Evolutionary conservation across 2,797 vertebrate genomes (phyloP).

Genomic region (Sciurus carolinensis): DNA sequence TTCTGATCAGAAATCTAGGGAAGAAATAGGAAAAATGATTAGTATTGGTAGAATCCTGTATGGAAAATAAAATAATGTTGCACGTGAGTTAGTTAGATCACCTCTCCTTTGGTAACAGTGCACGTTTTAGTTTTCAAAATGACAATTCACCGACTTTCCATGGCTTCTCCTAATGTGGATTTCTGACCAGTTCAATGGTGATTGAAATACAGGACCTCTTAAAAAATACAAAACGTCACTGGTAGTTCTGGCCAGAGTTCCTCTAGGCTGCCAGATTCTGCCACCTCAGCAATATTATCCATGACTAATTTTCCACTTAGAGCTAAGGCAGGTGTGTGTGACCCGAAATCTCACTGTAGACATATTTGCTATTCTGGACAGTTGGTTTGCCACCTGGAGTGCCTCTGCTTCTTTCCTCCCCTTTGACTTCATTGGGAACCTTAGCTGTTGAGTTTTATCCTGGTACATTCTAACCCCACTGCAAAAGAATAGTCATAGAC

Average conservation of each 20-base stretch:
- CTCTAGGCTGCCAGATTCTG: background rate
- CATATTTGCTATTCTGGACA: background rate
- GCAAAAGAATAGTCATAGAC: background rate
- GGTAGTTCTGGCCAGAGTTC: background rate
- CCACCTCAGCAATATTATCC: background rate
- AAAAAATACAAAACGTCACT: background rate
- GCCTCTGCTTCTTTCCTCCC: background rate
- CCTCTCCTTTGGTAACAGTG: background rate
- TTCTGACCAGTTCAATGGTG: background rate
- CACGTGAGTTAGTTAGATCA: background rate
- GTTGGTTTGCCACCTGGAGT: background rate
- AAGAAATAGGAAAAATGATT: background rate
- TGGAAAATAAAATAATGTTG: background rate
- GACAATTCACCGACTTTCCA: background rate
- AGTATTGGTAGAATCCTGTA: background rate
- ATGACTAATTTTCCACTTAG: background rate
- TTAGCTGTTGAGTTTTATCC: background rate
- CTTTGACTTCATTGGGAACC: background rate
- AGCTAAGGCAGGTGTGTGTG: accelerated
- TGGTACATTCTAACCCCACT: background rate
- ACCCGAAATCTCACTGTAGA: background rate
- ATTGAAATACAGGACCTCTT: background rate
- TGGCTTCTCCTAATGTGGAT: background rate
- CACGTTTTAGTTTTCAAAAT: background rate
- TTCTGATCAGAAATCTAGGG: background rate